Conservation (phyloP, 2,113 vertebrate species). For the Tamias sibiricus region DNA sequence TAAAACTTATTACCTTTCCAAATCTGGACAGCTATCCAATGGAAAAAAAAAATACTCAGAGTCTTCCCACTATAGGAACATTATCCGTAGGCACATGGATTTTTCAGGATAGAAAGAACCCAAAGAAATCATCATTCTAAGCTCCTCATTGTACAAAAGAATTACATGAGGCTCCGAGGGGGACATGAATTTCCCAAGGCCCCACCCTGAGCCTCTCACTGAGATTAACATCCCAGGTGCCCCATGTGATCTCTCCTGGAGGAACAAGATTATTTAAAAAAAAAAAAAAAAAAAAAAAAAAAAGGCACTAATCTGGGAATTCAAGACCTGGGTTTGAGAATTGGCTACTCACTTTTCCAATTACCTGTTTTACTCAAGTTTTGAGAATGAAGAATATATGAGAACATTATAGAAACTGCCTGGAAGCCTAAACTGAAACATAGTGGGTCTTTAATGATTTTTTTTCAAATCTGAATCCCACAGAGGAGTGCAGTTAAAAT, state of each 20-base stretch:
- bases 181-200: background rate
- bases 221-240: background rate
- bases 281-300: background rate
- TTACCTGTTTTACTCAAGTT: background rate
- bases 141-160: background rate
- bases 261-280: background rate
- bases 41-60: background rate
- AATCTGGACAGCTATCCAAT: background rate
- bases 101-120: background rate
- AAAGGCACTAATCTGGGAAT: background rate
- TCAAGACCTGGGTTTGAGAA: background rate
- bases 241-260: background rate
- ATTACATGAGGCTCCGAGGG: background rate
- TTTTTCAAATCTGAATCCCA: constrained; percentile 1
- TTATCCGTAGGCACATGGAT: background rate
- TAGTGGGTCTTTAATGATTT: background rate
- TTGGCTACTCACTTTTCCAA: background rate
- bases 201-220: background rate
- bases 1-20: constrained; percentile 20
- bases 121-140: background rate
- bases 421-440: background rate
- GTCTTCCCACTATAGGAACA: background rate
- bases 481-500: background rate
- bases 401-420: background rate
- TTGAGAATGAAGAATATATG: constrained; percentile 3